Evolutionary conservation across 2,888 invertebrate species (phyloP), one percentile per base, ranked within the genome.

Genomic region (Rhagophthalmus giganteus): DNA sequence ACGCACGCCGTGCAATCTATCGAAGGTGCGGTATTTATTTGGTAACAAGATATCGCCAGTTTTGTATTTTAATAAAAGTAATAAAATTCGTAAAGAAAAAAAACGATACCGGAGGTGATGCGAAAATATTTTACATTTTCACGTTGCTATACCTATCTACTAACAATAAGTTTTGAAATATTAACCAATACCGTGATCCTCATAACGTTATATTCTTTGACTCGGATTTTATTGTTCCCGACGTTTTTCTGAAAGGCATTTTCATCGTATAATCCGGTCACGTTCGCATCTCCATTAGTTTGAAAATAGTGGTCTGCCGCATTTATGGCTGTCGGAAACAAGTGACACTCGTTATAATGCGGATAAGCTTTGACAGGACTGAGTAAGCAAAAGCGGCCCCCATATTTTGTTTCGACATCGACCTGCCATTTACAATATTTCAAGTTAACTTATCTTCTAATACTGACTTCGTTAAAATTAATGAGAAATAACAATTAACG

Each of bases 261-360:
- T 13, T 35, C 14, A 12, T 39, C 25, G 24, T 47, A 27, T 9
- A 42, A 32, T 35, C 53, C 33, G 34, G 34, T 27, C 53, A 53
- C 53, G 53, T 47, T 47, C 53, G 32, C 42, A 47, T 53, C 53
- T 53, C 53, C 47, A 53, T 53, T 53, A 53, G 53, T 53, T 53
- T 53, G 41, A 41, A 53, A 53, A 53, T 53, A 53, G 53, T 53
- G 53, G 53, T 47, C 53, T 30, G 42, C 53, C 47, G 42, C 53
- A 42, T 53, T 53, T 53, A 53, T 53, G 47, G 42, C 47, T 47
- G 53, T 53, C 53, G 53, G 46, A 47, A 53, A 41, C 53, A 53
- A 53, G 53, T 47, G 53, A 42, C 53, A 53, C 53, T 46, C 47
- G 53, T 53, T 53, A 53, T 47, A 53, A 53, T 53, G 47, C 42